Percentiles rank a stretch among this genome's conserved stretches.
Conservation (phyloP, 2,888 invertebrate genomes). For the Polyploca ridens region DNA sequence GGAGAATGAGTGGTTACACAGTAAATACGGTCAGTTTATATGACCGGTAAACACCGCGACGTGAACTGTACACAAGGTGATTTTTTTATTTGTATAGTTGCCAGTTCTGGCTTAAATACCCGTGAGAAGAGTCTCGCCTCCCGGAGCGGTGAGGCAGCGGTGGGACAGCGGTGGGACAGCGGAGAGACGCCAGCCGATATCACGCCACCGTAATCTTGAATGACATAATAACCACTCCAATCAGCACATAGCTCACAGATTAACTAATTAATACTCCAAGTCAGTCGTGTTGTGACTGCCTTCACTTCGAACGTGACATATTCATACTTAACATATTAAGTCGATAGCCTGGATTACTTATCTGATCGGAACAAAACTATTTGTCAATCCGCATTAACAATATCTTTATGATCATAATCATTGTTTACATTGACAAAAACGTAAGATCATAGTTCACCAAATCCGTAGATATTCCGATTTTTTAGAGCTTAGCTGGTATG, state of each 20-base stretch:
- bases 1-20: conserved; percentile 75
- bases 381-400: conserved; percentile 19
- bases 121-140: conserved; percentile 75
- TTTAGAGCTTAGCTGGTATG: conserved; percentile 43
- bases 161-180: conserved; percentile 24
- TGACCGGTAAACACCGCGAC: conserved; percentile 77
- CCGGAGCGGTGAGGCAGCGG: conserved; percentile 39
- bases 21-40: conserved; percentile 80
- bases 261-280: conserved; percentile 52
- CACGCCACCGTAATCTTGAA: conserved; percentile 67
- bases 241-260: conserved; percentile 62
- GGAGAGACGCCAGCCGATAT: conserved; percentile 33
- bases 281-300: conserved; percentile 47
- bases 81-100: conserved; percentile 79
- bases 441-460: conserved; percentile 42
- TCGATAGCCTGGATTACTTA: conserved; percentile 31
- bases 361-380: conserved; percentile 16
- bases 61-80: conserved; percentile 82
- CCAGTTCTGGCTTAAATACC: conserved; percentile 77
- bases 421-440: conserved; percentile 36
- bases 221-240: conserved; percentile 62
- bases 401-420: conserved; percentile 32
- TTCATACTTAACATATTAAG: conserved; percentile 34
- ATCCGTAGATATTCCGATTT: conserved; percentile 39
- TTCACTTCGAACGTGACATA: conserved; percentile 43